These are phyloP conservation scores for Petrosia ficiformis DNA, from an alignment of 37 sponge, comb jelly and placozoan species.

Conservation along the genomic window DNA sequence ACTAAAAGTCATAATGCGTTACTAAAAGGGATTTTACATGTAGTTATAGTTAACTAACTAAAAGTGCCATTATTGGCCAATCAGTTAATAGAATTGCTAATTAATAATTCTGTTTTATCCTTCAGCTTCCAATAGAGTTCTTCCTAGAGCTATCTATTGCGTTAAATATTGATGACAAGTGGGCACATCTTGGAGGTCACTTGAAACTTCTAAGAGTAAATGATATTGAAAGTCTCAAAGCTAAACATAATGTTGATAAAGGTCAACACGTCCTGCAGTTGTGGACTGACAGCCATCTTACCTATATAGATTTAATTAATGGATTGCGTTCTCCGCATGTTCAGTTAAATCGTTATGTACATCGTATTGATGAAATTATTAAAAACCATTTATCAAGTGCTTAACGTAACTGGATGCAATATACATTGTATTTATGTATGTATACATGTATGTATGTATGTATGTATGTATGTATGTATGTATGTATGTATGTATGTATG, in stretches of 20 bases:
- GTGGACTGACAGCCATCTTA: slow-evolving; percentile 3
- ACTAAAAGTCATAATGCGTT: no score
- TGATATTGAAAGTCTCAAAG: not conserved
- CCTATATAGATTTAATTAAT: slow-evolving; percentile 2
- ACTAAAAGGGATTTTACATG: no score
- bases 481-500: no score
- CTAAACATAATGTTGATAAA: not conserved
- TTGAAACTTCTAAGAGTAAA: not conserved
- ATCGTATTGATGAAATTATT: not conserved
- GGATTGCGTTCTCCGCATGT: not conserved
- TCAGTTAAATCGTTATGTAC: not conserved
- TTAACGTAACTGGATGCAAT: no score
- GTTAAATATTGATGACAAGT: not conserved
- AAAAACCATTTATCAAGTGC: not conserved
- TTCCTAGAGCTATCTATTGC: not conserved
- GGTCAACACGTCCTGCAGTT: not conserved
- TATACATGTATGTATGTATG: no score
- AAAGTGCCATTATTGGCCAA: no score
- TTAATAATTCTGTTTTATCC: not conserved
- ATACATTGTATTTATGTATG: no score
- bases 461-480: no score
- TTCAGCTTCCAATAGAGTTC: not conserved
- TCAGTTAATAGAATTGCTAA: no score
- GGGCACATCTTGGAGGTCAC: not conserved
- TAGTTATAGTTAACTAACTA: no score